phyloP scores from a whole-genome alignment of 92 coral and sea anemone genomes.

The Porites lobata region DNA sequence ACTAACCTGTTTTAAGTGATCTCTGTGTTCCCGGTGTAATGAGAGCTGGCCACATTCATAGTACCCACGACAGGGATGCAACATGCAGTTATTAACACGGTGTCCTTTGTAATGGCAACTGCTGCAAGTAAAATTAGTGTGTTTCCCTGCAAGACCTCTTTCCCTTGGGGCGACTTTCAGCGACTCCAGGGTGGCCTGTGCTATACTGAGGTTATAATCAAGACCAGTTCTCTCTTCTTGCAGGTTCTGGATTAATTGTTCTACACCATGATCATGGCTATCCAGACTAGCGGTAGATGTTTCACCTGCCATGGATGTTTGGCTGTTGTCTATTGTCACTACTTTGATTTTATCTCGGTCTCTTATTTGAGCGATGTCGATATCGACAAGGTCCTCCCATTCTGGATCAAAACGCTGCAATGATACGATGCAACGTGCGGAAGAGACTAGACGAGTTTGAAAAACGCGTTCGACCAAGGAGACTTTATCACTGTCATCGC shows the following conservation, averaged over 20 bases:
- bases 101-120: conserved; percentile 73
- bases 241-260: conserved; percentile 52
- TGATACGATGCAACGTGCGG: conserved; percentile 33
- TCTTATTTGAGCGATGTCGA: conserved; percentile 42
- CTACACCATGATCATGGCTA: conserved; percentile 29
- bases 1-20: conserved; percentile 47
- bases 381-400: conserved; percentile 59
- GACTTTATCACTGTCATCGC: conserved; percentile 35
- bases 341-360: conserved; percentile 57
- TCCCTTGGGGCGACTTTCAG: conserved; percentile 55
- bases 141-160: conserved; percentile 50
- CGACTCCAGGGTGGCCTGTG: conserved; percentile 63
- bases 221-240: conserved; percentile 46
- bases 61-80: conserved; percentile 44
- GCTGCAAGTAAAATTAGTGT: conserved; percentile 62
- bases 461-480: conserved; percentile 45
- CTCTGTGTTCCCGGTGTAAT: conserved; percentile 49
- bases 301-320: conserved; percentile 1
- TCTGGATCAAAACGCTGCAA: conserved; percentile 57
- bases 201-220: conserved; percentile 39
- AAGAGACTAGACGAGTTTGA: conserved; percentile 36
- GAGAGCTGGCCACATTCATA: conserved; percentile 50
- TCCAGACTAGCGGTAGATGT: not conserved
- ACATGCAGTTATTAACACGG: conserved; percentile 50
- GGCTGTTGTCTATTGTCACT: conserved; percentile 32